phyloP scores from a whole-genome alignment of 2,113 vertebrate species.

The Balaenoptera acutorostrata region DNA sequence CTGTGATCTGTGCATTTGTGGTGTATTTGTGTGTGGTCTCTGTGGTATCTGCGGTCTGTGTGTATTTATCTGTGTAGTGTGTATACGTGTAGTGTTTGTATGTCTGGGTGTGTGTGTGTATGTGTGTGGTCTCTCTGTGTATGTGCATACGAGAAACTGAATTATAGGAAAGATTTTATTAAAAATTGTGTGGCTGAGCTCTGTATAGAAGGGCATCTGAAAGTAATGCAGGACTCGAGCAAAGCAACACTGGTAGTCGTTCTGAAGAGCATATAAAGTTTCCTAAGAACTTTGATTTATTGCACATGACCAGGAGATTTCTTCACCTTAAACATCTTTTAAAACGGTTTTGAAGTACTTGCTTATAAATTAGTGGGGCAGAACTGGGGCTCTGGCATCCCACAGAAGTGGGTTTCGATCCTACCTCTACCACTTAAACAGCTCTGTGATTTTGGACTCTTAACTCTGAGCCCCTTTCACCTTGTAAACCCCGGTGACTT shows the following conservation, averaged over 20 bases:
- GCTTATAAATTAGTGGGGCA: not conserved
- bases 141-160: not conserved
- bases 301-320: not conserved
- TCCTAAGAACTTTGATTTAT: not conserved
- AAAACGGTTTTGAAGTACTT: not conserved
- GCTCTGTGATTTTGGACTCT: not conserved
- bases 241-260: not conserved
- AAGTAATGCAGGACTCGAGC: not conserved
- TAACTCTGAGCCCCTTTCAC: not conserved
- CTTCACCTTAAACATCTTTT: not conserved
- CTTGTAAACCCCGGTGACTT: not conserved
- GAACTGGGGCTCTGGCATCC: not conserved
- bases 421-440: not conserved
- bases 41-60: not conserved
- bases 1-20: not conserved
- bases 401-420: not conserved
- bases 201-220: not conserved
- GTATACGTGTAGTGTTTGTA: not conserved
- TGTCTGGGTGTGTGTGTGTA: not conserved
- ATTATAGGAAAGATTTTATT: not conserved
- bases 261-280: not conserved
- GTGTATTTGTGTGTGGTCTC: not conserved
- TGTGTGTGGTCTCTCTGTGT: not conserved
- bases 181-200: not conserved
- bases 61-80: not conserved